Percentiles rank a stretch among this genome's conserved stretches.
Conservation (phyloP, 2,888 invertebrate species). For the Psylliodes chrysocephalus region DNA sequence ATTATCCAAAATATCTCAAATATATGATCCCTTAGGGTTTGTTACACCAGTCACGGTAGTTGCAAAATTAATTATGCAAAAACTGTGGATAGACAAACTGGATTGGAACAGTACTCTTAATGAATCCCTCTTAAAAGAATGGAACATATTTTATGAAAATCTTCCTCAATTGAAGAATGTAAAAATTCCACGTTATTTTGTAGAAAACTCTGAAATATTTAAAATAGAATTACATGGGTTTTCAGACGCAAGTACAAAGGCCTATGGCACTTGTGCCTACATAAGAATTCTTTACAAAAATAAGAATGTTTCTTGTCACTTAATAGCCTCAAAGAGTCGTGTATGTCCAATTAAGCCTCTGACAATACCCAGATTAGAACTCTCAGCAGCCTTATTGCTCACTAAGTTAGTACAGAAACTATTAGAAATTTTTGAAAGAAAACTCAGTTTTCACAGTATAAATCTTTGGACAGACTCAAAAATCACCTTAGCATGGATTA, state of each 20-base stretch:
- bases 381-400: not conserved
- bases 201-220: not conserved
- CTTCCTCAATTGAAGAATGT: not conserved
- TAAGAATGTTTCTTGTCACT: not conserved
- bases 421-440: not conserved
- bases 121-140: not conserved
- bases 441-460: not conserved
- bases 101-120: not conserved
- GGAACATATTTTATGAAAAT: not conserved
- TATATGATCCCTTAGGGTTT: not conserved
- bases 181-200: conserved; percentile 2
- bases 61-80: not conserved
- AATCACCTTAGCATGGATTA: not conserved
- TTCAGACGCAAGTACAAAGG: not conserved
- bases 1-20: not conserved
- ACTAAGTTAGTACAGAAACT: conserved; percentile 26
- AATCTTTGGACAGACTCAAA: not conserved
- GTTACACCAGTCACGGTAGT: not conserved
- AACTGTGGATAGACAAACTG: not conserved
- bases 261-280: conserved; percentile 6
- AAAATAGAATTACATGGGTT: conserved; percentile 10
- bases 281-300: not conserved
- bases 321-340: not conserved
- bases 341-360: not conserved
- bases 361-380: not conserved